Evolutionary conservation across 2,113 vertebrate species (phyloP), one percentile per base, ranked within the genome.

Genomic region (Lophius piscatorius): DNA sequence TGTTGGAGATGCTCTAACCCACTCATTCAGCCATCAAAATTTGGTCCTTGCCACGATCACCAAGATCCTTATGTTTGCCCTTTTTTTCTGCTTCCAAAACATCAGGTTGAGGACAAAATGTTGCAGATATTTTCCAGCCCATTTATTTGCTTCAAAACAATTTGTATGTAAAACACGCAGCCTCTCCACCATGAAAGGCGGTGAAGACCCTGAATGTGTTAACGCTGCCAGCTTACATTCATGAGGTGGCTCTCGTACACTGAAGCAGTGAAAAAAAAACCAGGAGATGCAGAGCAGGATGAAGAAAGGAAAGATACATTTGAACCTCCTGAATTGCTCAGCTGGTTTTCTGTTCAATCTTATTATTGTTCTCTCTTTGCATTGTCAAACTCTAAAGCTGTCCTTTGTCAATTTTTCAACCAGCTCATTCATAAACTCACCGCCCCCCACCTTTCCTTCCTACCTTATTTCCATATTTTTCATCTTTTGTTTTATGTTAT

Each of bases 401-500:
- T 9, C 9, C 26, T 31, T 24, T 10, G 35, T 50, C 34, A 47
- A 13, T 17, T 17, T 35, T 21, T 52, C 9, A 9, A 12, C 11
- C 8, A 5, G 22, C 20, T 13, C 22, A 72, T 80, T 71, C 80
- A 71, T 56, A 59, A 63, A 73, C 13, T 38, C 31, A 5, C 17
- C 16, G 4, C 47, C 49, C n/a, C n/a, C n/a, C n/a, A n/a, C 38
- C 69, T 11, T 44, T 24, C 5, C 49, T 23, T 29, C 17, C 22
- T 12, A 29, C 4, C 46, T 36, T 18, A 48, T 70, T 61, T 66
- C 66, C 26, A 72, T 47, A 38, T 29, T 47, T 35, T 34, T 69
- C 49, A 44, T 68, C 45, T 36, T 35, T 36, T 5, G 1, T 35
- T 65, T 71, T 26, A 68, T 47, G 71, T 62, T 76, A 78, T 65